Conservation (phyloP, 2,888 invertebrate genomes). For the Ganaspis brasiliensis region DNA sequence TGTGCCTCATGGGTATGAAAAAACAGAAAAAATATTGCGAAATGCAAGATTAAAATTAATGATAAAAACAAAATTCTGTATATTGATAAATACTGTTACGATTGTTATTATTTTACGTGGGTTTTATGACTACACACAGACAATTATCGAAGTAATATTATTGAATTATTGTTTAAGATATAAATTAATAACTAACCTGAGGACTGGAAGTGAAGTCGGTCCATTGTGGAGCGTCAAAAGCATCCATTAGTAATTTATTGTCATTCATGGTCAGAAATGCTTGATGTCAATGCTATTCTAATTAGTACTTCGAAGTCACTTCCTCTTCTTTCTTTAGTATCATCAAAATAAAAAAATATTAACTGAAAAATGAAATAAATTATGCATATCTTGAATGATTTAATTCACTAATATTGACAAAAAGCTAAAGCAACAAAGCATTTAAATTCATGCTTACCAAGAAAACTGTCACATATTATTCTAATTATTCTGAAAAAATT, state of each 20-base stretch:
- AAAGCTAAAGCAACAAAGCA: no score
- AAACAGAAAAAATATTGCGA: no score
- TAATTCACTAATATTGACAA: no score
- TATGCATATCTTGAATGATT: not conserved
- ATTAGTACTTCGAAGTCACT: not conserved
- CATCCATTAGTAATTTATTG: constrained; percentile 51
- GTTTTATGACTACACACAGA: no score
- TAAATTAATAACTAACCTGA: constrained; percentile 65
- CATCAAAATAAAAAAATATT: constrained; percentile 12
- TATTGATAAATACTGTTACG: no score
- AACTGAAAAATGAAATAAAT: constrained; percentile 7
- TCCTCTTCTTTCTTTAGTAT: not conserved
- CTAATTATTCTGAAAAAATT: no score
- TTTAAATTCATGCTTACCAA: no score
- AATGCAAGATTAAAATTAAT: no score
- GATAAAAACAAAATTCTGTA: no score
- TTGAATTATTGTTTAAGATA: constrained; percentile 57
- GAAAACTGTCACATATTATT: no score
- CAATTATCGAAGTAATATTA: not conserved
- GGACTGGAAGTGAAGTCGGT: constrained; percentile 70
- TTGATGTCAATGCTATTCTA: not conserved
- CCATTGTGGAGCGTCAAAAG: constrained; percentile 72
- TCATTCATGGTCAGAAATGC: constrained; percentile 1
- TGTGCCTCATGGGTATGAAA: no score
- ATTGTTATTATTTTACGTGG: no score